Conservation (phyloP, 2,888 invertebrate species). For the Lasius platythorax region DNA sequence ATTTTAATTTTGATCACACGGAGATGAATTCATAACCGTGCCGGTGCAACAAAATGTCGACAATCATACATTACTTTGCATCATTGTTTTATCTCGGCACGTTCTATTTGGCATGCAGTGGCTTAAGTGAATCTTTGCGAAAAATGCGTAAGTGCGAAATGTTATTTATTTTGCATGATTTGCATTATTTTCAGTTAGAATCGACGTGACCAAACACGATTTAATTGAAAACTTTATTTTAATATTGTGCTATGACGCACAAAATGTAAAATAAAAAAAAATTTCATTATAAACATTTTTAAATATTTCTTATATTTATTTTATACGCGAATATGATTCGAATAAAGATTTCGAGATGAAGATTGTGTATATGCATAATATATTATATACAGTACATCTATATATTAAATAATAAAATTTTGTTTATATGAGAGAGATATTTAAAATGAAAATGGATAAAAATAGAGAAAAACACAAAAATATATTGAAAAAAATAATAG, state of each 20-base stretch:
- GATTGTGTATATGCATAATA: background rate
- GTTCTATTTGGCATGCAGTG: conserved; percentile 63
- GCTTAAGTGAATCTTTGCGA: conserved; percentile 54
- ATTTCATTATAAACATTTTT: background rate
- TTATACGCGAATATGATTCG: background rate
- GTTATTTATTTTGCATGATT: background rate
- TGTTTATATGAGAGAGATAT: background rate
- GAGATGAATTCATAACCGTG: conserved; percentile 33
- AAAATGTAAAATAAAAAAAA: background rate
- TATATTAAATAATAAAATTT: background rate
- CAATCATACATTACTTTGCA: conserved; percentile 30
- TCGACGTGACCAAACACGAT: background rate
- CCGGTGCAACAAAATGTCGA: conserved; percentile 53
- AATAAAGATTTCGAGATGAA: background rate
- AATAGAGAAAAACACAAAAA: background rate
- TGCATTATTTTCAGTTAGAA: background rate
- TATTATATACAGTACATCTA: background rate
- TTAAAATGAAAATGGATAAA: background rate
- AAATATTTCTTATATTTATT: background rate
- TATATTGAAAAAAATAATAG: background rate
- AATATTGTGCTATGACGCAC: background rate
- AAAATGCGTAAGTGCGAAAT: conserved; percentile 63
- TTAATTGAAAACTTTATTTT: background rate
- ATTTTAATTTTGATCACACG: conserved; percentile 40
- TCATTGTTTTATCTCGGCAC: conserved; percentile 61